These are phyloP conservation scores for Centruroides sculpturatus DNA, from an alignment of 1,140 invertebrate species.

Conservation along the genomic window DNA sequence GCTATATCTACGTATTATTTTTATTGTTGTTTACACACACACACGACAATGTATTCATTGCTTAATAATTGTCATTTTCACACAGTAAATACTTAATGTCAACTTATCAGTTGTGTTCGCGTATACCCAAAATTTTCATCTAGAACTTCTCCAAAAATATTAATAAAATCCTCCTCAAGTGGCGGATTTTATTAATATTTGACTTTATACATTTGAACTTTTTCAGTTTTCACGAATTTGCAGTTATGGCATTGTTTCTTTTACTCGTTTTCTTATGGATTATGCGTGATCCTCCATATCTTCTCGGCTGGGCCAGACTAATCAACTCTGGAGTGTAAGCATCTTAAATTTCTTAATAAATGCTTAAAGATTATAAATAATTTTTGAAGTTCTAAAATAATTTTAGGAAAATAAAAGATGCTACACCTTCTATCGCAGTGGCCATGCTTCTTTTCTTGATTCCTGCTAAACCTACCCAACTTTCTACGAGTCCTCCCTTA, in stretches of 20 bases:
- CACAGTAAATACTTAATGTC: too few species aligned
- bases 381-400: not conserved
- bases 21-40: too few species aligned
- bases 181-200: too few species aligned
- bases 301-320: slow-evolving; percentile 36
- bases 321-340: slow-evolving; percentile 22
- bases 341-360: too few species aligned
- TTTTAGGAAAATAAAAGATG: slow-evolving; percentile 41
- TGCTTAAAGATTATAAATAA: too few species aligned
- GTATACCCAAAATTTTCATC: too few species aligned
- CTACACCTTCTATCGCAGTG: slow-evolving; percentile 61
- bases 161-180: too few species aligned
- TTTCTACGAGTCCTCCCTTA: slow-evolving; percentile 15
- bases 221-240: slow-evolving; percentile 35
- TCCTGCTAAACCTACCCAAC: slow-evolving; percentile 41
- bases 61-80: too few species aligned
- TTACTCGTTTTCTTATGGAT: slow-evolving; percentile 39
- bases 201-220: not conserved
- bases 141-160: too few species aligned
- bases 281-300: slow-evolving; percentile 35
- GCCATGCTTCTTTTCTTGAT: slow-evolving; percentile 63
- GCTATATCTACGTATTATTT: too few species aligned
- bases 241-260: slow-evolving; percentile 33
- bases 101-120: too few species aligned
- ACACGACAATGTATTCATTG: too few species aligned